Evolutionary conservation across 2,113 vertebrate species (phyloP).

Genomic region (Planiliza haematocheilus): DNA sequence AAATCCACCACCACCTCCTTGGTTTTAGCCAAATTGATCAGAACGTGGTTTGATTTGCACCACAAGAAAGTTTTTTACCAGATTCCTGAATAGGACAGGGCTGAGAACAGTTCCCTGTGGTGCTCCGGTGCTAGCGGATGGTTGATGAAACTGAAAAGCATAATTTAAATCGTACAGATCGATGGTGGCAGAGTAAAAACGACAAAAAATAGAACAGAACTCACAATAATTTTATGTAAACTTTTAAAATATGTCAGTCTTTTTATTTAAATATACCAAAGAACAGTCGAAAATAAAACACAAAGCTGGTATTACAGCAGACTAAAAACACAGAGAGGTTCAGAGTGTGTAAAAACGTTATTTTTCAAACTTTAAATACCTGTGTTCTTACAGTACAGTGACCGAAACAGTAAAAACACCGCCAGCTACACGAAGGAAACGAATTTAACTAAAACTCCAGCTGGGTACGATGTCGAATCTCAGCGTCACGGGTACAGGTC

Average conservation of each 20-base stretch:
- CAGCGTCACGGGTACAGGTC: background rate
- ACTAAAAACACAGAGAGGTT: slow-evolving; percentile 17
- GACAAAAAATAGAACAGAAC: background rate
- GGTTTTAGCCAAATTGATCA: too few species aligned
- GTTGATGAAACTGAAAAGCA: too few species aligned
- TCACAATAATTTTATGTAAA: slow-evolving; percentile 64
- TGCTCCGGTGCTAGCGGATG: too few species aligned
- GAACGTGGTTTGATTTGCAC: too few species aligned
- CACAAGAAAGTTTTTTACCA: too few species aligned
- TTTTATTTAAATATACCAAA: slow-evolving; percentile 49
- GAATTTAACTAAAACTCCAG: too few species aligned
- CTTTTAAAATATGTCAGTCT: slow-evolving; percentile 36
- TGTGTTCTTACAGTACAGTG: background rate
- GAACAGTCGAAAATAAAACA: slow-evolving; percentile 39
- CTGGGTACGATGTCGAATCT: background rate
- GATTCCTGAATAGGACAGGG: too few species aligned
- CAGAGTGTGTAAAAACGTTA: background rate
- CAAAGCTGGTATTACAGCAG: background rate
- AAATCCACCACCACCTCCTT: too few species aligned
- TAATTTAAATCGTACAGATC: background rate
- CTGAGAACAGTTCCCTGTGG: too few species aligned
- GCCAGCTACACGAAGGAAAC: too few species aligned
- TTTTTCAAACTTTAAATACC: background rate
- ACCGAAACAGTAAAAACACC: too few species aligned
- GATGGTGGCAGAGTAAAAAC: background rate